Evolutionary conservation across 2,113 vertebrate genomes (phyloP), one percentile per base, ranked within the genome.

Genomic region (Catharus fuscescens): DNA sequence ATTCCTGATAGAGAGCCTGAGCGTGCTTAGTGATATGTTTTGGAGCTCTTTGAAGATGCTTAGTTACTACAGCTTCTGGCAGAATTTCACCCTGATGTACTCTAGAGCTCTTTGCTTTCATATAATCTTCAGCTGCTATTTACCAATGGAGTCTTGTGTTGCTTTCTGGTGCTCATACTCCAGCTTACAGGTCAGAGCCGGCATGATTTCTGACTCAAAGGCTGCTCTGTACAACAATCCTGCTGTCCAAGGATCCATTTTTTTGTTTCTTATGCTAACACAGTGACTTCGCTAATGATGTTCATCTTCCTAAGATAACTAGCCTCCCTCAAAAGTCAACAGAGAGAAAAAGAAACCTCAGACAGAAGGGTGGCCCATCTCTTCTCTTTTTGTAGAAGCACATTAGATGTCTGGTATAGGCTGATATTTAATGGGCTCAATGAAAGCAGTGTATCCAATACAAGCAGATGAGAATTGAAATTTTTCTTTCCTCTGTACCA

Each of bases 1-100:
- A 85, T 87, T 97, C 76, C 78, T 92, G 92, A 93, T 88, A 87
- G 90, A 96, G 66, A 88, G 80, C 86, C 92, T 90, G 57, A 1
- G 4, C 88, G 92, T 94, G 80, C 94, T 94, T 86, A 95, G 92
- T 40, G 81, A 97, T 85, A 71, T 28, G 15, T 93, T 96, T 80
- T 88, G 66, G 79, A 91, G 76, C 95, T 95, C 92, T 97, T 90
- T 59, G 88, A 80, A 94, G 80, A 86, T 96, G 94, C 88, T 92
- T 95, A 45, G 92, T 80, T 94, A 95, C 95, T 80, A 70, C 53
- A 93, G 80, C 80, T 93, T 76, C 92, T 93, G 76, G 91, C 85
- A 81, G 67, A 77, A 90, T 92, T 90, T 92, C 85, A 88, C 44
- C 85, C 86, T 62, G 70, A 65, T 83, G 89, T 40, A 29, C 80